Base-by-base conservation (phyloP, 2,888 invertebrate species). In the Linyphia triangularis region DNA sequence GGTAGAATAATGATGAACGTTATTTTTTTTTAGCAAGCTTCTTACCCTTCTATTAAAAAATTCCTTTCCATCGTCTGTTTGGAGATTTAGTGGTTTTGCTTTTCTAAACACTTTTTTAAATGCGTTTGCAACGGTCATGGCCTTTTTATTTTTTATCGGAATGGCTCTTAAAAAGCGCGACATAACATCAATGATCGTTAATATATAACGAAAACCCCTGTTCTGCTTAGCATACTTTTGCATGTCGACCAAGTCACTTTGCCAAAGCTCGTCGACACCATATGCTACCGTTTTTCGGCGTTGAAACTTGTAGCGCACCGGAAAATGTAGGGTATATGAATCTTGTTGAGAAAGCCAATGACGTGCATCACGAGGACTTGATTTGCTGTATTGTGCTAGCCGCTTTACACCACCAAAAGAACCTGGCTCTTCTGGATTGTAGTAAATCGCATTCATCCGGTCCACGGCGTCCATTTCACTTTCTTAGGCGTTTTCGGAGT, bases 171-270 rank as follows among this genome's bases (percentile, higher is more conserved):
- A 24, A 9, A 26, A 63, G 22, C 65, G 19, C 1, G 78, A 78
- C 37, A 63, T 43, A 7, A 73, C 83, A 22, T 83, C 83, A n/a
- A 73, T 83, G 10, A 61, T 51, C 7, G 73, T 65, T 30, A 83
- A 24, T 3, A 83, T n/a, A 73, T 75, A 75, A 24, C 37, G 16
- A 33, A 24, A 19, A 1, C 84, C 67, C n/a, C 19, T 43, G 3
- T 73, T 73, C 6, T 26, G 26, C 10, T 13, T 24, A 0, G 57
- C 51, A n/a, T 67, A 19, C 37, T 75, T 84, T 24, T 57, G 26
- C 19, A 77, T 22, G 69, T 75, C 84, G 0, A 59, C 57, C 13
- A 84, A 43, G 67, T 69, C 75, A 5, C 16, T 16, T 24, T 84
- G 84, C 67, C 61, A 26, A 6, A 84, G 24, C 22, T 83, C 63